Evolutionary conservation across 2,888 invertebrate genomes (phyloP).

Genomic region (Leptura quadrifasciata): DNA sequence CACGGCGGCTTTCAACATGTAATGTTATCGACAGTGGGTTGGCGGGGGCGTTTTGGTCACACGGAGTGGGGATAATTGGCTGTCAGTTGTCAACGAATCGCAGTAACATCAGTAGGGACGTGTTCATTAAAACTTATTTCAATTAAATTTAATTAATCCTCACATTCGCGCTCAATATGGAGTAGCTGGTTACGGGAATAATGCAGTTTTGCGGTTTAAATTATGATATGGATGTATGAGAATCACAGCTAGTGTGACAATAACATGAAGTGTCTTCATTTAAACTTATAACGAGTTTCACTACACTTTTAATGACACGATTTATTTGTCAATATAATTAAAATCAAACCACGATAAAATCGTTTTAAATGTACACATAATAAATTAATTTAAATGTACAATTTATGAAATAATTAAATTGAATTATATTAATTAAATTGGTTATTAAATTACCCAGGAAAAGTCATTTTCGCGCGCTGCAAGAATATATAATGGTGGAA

Average conservation of each 20-base stretch:
- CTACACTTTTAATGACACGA: too few species aligned
- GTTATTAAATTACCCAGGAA: too few species aligned
- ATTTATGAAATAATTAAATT: too few species aligned
- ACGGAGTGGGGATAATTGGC: conserved; percentile 66
- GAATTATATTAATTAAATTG: too few species aligned
- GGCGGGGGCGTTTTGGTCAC: conserved; percentile 39
- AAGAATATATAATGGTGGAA: too few species aligned
- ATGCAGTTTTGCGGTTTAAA: conserved; percentile 6
- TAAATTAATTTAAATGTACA: too few species aligned
- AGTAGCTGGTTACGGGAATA: conserved; percentile 13
- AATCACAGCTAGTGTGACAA: not conserved
- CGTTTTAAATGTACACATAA: too few species aligned
- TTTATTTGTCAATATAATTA: too few species aligned
- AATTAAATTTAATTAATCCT: conserved; percentile 71
- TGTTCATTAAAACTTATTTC: conserved; percentile 72
- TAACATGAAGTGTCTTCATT: not conserved
- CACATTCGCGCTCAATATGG: conserved; percentile 18
- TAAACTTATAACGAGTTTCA: not conserved
- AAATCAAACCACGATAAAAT: too few species aligned
- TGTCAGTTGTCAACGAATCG: conserved; percentile 66
- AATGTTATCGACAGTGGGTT: conserved; percentile 38
- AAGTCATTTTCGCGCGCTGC: too few species aligned
- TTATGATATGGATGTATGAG: not conserved
- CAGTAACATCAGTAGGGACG: conserved; percentile 64
- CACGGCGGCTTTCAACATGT: conserved; percentile 18